These are phyloP conservation scores for Aphaenogaster rudis DNA, from an alignment of 1,140 invertebrate genomes.

Conservation along the genomic window DNA sequence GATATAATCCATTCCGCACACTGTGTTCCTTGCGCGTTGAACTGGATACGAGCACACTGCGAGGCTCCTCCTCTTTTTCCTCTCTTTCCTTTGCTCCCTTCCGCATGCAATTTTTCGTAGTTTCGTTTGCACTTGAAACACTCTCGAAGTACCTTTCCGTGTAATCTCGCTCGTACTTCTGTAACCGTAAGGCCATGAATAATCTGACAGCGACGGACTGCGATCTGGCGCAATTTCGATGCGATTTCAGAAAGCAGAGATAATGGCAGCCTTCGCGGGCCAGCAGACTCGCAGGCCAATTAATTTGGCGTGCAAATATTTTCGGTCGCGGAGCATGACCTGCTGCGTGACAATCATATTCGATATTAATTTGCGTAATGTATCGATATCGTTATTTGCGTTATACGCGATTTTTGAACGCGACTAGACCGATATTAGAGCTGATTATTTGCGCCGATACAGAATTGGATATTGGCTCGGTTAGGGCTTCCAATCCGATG, in stretches of 20 bases:
- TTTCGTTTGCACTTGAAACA: constrained; percentile 59
- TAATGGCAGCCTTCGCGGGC: neutral
- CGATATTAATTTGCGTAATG: constrained; percentile 59
- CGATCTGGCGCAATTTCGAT: constrained; percentile 23
- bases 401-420: constrained; percentile 41
- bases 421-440: constrained; percentile 45
- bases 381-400: constrained; percentile 41
- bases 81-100: neutral
- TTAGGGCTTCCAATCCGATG: neutral
- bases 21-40: constrained; percentile 49
- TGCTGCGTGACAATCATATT: constrained; percentile 34
- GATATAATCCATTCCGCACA: constrained; percentile 66
- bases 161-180: constrained; percentile 52
- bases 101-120: constrained; percentile 25
- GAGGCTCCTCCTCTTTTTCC: neutral
- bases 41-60: constrained; percentile 35
- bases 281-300: constrained; percentile 5
- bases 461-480: neutral
- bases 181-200: constrained; percentile 17
- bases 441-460: constrained; percentile 31
- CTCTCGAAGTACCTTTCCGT: constrained; percentile 47
- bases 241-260: constrained; percentile 24
- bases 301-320: constrained; percentile 51
- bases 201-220: neutral
- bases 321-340: constrained; percentile 25